Percentiles rank a stretch among this genome's conserved stretches.
phyloP scores from a whole-genome alignment of 2,888 invertebrate species.

The Cetonia aurata region DNA sequence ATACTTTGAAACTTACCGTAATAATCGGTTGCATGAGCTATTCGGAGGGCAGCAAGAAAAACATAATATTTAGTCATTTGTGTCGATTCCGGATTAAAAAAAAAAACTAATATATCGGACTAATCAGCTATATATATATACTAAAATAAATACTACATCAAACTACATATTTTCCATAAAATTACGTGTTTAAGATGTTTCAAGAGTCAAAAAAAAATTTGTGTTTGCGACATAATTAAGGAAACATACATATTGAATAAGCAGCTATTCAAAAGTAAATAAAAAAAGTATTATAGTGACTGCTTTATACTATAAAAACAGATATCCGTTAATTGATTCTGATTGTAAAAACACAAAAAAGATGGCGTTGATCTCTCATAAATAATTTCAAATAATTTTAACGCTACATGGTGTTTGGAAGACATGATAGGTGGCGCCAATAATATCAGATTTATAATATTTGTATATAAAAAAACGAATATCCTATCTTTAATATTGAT shows the following conservation, averaged over 20 bases:
- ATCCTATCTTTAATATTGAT: too few relatives aligned
- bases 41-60: conserved; percentile 65
- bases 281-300: not conserved
- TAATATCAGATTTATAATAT: too few relatives aligned
- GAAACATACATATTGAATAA: conserved; percentile 47
- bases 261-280: not conserved
- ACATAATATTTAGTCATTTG: conserved; percentile 45
- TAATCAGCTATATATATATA: conserved; percentile 16
- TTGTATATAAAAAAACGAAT: too few relatives aligned
- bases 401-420: too few relatives aligned
- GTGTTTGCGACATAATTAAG: conserved; percentile 24
- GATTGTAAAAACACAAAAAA: too few relatives aligned
- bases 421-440: too few relatives aligned
- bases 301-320: too few relatives aligned
- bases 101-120: not conserved
- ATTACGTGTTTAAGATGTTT: not conserved
- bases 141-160: not conserved
- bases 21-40: conserved; percentile 98
- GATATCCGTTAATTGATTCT: not conserved
- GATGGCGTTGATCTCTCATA: too few relatives aligned
- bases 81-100: not conserved
- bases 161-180: not conserved
- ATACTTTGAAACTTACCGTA: conserved; percentile 91
- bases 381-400: too few relatives aligned
- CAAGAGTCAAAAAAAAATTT: too few relatives aligned